phyloP scores from a whole-genome alignment of 2,888 invertebrate genomes.

The Vandiemenella viatica region DNA sequence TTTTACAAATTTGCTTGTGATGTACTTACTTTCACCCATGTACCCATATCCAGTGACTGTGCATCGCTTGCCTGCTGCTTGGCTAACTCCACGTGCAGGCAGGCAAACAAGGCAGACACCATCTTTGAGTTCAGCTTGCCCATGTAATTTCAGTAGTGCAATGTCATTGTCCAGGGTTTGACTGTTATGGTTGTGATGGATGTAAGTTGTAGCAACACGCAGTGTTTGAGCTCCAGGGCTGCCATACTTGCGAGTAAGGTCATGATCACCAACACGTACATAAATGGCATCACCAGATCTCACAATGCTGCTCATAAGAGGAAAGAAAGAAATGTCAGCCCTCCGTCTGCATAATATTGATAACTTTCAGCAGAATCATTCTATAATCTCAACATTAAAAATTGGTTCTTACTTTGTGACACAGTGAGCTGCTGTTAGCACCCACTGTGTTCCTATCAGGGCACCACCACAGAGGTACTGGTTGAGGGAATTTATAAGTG shows the following conservation, averaged over 20 bases:
- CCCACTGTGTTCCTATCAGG: slow-evolving; percentile 87
- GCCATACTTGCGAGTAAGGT: slow-evolving; percentile 77
- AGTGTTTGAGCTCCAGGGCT: slow-evolving; percentile 84
- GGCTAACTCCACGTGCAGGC: slow-evolving; percentile 75
- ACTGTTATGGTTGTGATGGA: slow-evolving; percentile 90
- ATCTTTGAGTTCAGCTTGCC: slow-evolving; percentile 75
- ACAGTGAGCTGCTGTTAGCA: slow-evolving; percentile 84
- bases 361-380: too few relatives aligned
- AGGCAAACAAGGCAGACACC: slow-evolving; percentile 75
- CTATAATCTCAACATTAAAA: too few relatives aligned
- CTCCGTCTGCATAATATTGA: too few relatives aligned
- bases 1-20: too few relatives aligned
- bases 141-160: slow-evolving; percentile 74
- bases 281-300: slow-evolving; percentile 88
- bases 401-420: slow-evolving; percentile 88
- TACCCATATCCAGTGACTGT: slow-evolving; percentile 90
- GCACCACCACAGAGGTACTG: slow-evolving; percentile 90
- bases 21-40: slow-evolving; percentile 73
- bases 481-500: slow-evolving; percentile 81
- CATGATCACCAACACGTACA: slow-evolving; percentile 84
- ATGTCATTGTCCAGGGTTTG: slow-evolving; percentile 90
- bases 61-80: slow-evolving; percentile 78
- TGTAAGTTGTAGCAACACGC: slow-evolving; percentile 82
- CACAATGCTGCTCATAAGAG: slow-evolving; percentile 65
- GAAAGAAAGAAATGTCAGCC: too few relatives aligned